These are phyloP conservation scores for Eudyptes chrysolophus DNA, from an alignment of 2,113 vertebrate species.

Conservation along the genomic window DNA sequence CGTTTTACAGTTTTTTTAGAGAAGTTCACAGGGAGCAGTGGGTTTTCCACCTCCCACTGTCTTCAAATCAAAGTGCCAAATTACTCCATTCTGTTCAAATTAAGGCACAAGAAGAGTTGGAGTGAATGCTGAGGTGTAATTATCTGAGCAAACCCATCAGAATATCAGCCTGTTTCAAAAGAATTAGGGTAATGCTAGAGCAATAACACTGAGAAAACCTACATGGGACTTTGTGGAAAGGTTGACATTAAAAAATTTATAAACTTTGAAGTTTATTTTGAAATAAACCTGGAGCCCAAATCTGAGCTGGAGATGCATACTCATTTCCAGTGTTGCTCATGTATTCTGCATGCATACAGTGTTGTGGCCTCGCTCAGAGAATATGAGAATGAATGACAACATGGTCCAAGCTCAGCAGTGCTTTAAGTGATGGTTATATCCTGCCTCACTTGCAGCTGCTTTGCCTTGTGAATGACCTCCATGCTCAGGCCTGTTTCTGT, in stretches of 20 bases:
- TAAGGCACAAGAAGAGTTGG: neutral
- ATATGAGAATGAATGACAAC: neutral
- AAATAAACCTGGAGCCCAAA: neutral
- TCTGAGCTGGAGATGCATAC: neutral
- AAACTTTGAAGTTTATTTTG: neutral
- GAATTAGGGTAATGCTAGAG: neutral
- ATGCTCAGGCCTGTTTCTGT: neutral
- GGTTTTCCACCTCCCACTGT: neutral
- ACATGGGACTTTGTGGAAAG: neutral
- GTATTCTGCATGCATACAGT: neutral
- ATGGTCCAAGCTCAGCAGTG: neutral
- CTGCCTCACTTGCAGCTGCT: neutral
- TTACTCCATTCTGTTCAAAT: conserved; percentile 6
- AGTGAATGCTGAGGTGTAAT: neutral
- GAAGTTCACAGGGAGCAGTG: neutral
- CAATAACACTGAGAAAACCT: neutral
- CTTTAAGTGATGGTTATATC: neutral
- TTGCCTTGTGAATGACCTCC: neutral
- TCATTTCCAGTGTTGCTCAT: neutral
- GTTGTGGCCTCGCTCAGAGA: rapidly evolving
- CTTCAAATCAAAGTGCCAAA: neutral
- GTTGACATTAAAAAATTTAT: neutral
- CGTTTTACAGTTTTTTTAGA: neutral
- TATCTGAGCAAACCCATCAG: neutral
- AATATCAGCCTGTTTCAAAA: neutral